Conservation (phyloP, 2,113 vertebrate genomes). For the Egretta garzetta region DNA sequence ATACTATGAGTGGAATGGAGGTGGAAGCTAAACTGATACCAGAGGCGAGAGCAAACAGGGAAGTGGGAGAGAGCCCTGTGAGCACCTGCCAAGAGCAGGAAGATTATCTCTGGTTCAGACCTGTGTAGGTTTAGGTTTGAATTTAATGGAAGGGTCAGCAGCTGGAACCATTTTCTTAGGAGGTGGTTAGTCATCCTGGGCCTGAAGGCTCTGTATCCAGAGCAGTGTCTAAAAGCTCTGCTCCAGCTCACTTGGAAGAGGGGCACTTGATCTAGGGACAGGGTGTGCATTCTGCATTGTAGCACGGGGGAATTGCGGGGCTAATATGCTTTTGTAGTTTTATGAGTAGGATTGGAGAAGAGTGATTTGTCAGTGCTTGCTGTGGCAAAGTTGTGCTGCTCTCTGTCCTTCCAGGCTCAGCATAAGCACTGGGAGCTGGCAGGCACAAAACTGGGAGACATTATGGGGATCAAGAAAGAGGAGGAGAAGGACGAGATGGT, state of each 20-base stretch:
- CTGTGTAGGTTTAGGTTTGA: not conserved
- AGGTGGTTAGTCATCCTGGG: not conserved
- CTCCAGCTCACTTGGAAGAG: not conserved
- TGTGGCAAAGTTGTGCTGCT: not conserved
- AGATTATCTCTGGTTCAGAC: not conserved
- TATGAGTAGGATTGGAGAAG: not conserved
- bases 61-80: not conserved
- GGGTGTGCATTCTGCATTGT: not conserved
- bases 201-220: not conserved
- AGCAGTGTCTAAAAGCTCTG: not conserved
- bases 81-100: not conserved
- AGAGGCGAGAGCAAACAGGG: not conserved
- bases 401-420: constrained; percentile 83
- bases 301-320: not conserved
- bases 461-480: constrained; percentile 96
- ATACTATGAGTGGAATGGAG: not conserved
- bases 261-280: not conserved
- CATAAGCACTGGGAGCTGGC: constrained; percentile 99
- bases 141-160: not conserved
- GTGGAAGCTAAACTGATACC: not conserved
- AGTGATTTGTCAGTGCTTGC: not conserved
- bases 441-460: constrained; percentile 96
- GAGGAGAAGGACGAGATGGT: constrained; percentile 82
- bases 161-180: not conserved
- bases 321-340: not conserved